Evolutionary conservation across 2,113 vertebrate species (phyloP), one percentile per base, ranked within the genome.

Genomic region (Setophaga petechia): DNA sequence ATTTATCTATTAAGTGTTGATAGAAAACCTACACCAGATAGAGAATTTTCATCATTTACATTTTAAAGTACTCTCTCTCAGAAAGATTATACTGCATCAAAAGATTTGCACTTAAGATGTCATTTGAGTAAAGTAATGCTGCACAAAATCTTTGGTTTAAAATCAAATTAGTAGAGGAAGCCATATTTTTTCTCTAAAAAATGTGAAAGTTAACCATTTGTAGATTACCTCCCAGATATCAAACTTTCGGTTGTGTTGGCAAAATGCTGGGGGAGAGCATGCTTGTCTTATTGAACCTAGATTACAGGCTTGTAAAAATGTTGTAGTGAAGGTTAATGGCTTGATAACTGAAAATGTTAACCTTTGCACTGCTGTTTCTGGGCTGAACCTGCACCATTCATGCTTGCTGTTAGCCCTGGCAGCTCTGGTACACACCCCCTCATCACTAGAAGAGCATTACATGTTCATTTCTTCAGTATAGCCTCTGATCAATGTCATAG

Each of bases 51-150:
- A 57, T 65, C 1, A 73, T 94, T 96, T 96, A 37, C 92, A 85
- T 93, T 90, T 94, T 94, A 86, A 94, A 94, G 87, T 81, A 75
- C 59, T 92, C 24, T 35, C 33, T 83, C 72, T 73, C 71, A 27
- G 51, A 61, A 76, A 91, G 28, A 91, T 93, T 94, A 83, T 31
- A 67, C 44, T 76, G 30, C 67, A 91, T 94, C 57, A 91, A 81
- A 97, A 84, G 63, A 63, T 63, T 86, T 94, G 52, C 24, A 93
- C 52, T 95, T 93, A 93, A 94, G 68, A 63, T 9, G n/a, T 87
- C 22, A 43, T 92, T 80, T 93, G 43, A 63, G 39, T 67, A 59
- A 73, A 43, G 44, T 41, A 88, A 73, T 76, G 41, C 61, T 88
- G 25, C 24, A 57, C 13, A 51, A 59, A 75, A 54, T 35, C 28